Evolutionary conservation across 2,888 invertebrate species (phyloP).

Genomic region (Heliconius hortense): DNA sequence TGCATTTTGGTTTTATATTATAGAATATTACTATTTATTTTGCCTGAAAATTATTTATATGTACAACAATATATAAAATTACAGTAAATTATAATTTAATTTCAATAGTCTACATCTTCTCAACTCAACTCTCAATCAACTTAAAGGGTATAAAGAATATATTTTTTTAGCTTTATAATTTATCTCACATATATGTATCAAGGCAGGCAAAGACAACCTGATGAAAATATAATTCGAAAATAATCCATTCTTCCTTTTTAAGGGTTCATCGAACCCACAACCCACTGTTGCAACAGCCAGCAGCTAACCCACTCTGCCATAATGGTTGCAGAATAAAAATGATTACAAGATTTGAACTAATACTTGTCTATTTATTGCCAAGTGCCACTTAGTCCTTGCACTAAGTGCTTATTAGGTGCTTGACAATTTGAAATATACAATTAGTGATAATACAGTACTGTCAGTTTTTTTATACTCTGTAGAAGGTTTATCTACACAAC

Average conservation of each 20-base stretch:
- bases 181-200: too few relatives aligned
- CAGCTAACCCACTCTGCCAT: not conserved
- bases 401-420: constrained; percentile 10
- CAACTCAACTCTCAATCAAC: too few relatives aligned
- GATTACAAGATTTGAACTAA: not conserved
- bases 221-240: not conserved
- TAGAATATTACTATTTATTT: not conserved
- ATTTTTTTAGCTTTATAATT: too few relatives aligned
- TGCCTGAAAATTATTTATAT: not conserved
- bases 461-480: not conserved
- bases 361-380: not conserved
- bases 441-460: not conserved
- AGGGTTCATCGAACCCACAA: not conserved
- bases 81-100: not conserved
- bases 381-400: not conserved
- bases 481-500: not conserved
- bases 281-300: too few relatives aligned
- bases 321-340: constrained; percentile 4
- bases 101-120: not conserved
- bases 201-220: too few relatives aligned
- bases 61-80: not conserved
- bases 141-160: too few relatives aligned
- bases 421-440: not conserved
- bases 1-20: not conserved
- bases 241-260: not conserved